phyloP scores from a whole-genome alignment of 2,113 vertebrate species.

The Trinectes maculatus region DNA sequence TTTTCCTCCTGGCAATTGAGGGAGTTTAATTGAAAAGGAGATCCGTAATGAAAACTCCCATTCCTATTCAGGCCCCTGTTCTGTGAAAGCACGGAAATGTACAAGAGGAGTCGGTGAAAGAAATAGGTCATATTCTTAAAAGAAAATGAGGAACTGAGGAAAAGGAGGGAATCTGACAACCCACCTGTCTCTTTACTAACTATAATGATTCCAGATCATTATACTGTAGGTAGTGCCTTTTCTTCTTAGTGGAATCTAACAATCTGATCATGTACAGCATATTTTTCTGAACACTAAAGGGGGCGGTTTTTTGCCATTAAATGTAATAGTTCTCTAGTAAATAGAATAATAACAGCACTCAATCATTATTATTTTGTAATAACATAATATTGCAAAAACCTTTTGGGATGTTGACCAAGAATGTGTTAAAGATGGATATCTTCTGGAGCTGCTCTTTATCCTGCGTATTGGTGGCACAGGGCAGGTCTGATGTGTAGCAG shows the following conservation, averaged over 20 bases:
- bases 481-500: neutral
- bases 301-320: conserved; percentile 29
- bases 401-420: conserved; percentile 23
- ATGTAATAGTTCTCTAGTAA: conserved; percentile 33
- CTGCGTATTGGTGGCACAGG: neutral
- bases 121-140: conserved; percentile 75
- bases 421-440: conserved; percentile 18
- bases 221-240: conserved; percentile 3
- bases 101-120: conserved; percentile 59
- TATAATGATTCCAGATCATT: conserved; percentile 39
- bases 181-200: conserved; percentile 34
- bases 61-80: conserved; percentile 66
- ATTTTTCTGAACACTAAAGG: conserved; percentile 29
- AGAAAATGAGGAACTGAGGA: conserved; percentile 43
- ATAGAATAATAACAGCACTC: conserved; percentile 23
- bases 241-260: conserved; percentile 1
- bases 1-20: conserved; percentile 56
- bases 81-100: conserved; percentile 64
- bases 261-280: conserved; percentile 16
- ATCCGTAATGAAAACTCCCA: conserved; percentile 73
- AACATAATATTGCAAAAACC: conserved; percentile 40
- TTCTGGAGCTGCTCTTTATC: conserved; percentile 14
- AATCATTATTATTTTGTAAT: conserved; percentile 40
- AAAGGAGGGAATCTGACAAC: conserved; percentile 56
- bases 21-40: conserved; percentile 76